Base-by-base conservation (phyloP, 2,888 invertebrate species). In the Campoletis raptor region DNA sequence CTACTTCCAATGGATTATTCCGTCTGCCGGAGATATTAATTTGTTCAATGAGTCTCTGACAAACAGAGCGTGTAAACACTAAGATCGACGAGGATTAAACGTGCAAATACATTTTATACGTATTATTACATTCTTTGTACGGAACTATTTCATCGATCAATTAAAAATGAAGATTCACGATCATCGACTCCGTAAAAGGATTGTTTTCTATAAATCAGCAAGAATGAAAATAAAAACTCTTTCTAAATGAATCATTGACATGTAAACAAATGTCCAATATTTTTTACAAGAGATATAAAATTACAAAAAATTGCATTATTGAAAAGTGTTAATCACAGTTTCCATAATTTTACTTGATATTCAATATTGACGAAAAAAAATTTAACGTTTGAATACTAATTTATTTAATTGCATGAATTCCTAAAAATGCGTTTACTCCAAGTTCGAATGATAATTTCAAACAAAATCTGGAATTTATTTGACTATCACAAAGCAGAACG, bases 101-200 rank as follows among this genome's bases (percentile, higher is more conserved):
- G 30, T n/a, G 54, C 18, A 42, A 66, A 42, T 70, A 70, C 42
- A 15, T 21, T 30, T 74, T 37, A 66, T 48, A 66, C 24, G 48
- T n/a, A 36, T 36, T 66, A 36, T 54, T 18, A 54, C 18, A 21
- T 69, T 10, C 10, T 5, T 61, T 61, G 30, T 61, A 67, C 24
- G 30, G 3, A 70, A 36, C 64, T 69, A 78, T 81, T 77, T 81
- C 67, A 85, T 81, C 42, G 85, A 85, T 76, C 70, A 85, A 85
- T 81, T 77, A 69, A 82, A 74, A 67, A 30, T 30, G 70, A 66
- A 70, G 70, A 52, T 18, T 36, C 7, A 54, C 66, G 54, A 77
- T 72, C 40, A 10, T 45, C 30, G 54, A 61, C 40, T 57, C 52
- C 54, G 66, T 69, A 66, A 36, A 61, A 70, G 70, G 45, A 24